phyloP scores from a whole-genome alignment of 2,888 invertebrate species.

The Rhyacophila evoluta region DNA sequence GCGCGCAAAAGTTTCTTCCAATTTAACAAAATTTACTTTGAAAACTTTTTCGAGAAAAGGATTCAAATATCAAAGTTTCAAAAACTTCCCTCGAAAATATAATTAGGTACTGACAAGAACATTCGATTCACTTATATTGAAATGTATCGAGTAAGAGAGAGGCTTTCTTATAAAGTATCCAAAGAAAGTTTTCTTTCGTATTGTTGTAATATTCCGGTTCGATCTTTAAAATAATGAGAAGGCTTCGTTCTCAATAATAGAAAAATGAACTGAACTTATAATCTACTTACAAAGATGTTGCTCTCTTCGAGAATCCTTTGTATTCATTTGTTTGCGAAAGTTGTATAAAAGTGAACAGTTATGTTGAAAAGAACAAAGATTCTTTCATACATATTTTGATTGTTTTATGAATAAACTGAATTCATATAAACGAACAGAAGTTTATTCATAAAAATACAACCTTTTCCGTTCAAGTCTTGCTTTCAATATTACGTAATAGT shows the following conservation, averaged over 20 bases:
- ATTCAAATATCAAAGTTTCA: constrained; percentile 51
- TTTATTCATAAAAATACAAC: too few species aligned
- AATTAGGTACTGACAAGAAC: constrained; percentile 51
- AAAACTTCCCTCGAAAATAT: constrained; percentile 51
- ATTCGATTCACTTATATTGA: constrained; percentile 50
- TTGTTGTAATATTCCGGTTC: constrained; percentile 27
- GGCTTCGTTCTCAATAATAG: constrained; percentile 6
- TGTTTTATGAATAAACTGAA: too few species aligned
- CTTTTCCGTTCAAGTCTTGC: too few species aligned
- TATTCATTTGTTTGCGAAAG: neutral
- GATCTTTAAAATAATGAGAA: constrained; percentile 39
- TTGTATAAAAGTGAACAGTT: neutral
- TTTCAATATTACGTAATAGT: too few species aligned
- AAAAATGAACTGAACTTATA: neutral
- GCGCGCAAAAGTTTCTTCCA: constrained; percentile 47
- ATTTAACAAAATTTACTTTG: constrained; percentile 52
- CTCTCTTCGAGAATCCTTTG: neutral
- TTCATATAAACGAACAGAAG: too few species aligned
- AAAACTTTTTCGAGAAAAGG: constrained; percentile 48
- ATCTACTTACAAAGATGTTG: constrained; percentile 24
- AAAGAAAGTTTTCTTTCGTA: constrained; percentile 30
- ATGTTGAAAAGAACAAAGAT: too few species aligned
- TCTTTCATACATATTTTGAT: too few species aligned
- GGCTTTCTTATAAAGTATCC: constrained; percentile 5
- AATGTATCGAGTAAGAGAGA: constrained; percentile 42